Conservation (phyloP, 2,113 vertebrate species). For the Benitochromis conjunctus region DNA sequence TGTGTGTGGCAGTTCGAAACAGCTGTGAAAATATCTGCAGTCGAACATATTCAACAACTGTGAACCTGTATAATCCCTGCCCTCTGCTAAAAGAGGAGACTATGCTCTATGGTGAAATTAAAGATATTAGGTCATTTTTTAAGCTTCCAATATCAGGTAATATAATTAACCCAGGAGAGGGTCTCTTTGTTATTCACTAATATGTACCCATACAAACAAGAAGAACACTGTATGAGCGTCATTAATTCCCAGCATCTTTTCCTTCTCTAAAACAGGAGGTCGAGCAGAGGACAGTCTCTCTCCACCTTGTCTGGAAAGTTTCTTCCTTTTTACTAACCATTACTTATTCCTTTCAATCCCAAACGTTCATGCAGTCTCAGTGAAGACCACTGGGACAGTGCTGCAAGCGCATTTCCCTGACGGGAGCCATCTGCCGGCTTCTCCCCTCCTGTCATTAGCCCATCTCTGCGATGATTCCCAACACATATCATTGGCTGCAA, state of each 20-base stretch:
- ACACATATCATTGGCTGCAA: slow-evolving; percentile 75
- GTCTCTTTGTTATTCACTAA: background rate
- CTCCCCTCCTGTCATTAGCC: slow-evolving; percentile 66
- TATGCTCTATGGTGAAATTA: background rate
- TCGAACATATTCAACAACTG: background rate
- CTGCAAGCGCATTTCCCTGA: slow-evolving; percentile 63
- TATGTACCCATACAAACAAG: background rate
- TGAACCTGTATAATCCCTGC: background rate
- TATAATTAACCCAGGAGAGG: background rate
- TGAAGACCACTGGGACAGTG: slow-evolving; percentile 52
- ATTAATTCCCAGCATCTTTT: background rate
- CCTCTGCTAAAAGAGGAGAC: background rate
- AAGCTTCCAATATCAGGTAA: background rate
- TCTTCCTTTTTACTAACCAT: slow-evolving; percentile 21
- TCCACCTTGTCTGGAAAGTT: background rate
- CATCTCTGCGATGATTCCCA: slow-evolving; percentile 69
- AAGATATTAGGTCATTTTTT: background rate
- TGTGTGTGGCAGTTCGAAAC: background rate
- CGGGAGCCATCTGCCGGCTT: slow-evolving; percentile 70
- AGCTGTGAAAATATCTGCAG: background rate
- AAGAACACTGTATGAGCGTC: background rate
- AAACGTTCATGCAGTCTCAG: slow-evolving; percentile 42
- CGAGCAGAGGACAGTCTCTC: background rate
- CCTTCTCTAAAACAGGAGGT: background rate
- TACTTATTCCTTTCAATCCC: slow-evolving; percentile 44